Conservation (phyloP, 1,140 invertebrate genomes). For the Antheraea pernyi region DNA sequence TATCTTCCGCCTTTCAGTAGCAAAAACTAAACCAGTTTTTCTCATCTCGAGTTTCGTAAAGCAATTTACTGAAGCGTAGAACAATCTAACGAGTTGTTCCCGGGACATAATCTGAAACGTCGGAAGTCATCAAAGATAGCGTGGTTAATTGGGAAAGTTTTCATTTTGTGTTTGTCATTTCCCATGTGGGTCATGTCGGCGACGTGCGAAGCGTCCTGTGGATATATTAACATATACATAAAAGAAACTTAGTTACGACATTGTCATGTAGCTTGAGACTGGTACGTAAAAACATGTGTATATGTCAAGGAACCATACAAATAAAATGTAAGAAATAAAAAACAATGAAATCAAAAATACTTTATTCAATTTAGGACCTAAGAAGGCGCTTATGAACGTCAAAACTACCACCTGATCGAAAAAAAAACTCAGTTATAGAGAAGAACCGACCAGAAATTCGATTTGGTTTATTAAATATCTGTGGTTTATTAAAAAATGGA, state of each 20-base stretch:
- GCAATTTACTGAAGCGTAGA: slow-evolving; percentile 19
- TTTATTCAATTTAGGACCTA: no score
- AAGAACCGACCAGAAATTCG: no score
- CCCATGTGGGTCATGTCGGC: slow-evolving; percentile 2
- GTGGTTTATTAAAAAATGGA: no score
- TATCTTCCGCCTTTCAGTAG: slow-evolving; percentile 22
- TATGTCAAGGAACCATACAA: no score
- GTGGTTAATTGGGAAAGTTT: slow-evolving; percentile 25
- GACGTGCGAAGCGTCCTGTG: not conserved
- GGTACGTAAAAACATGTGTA: no score
- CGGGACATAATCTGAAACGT: not conserved
- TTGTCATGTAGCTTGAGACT: no score
- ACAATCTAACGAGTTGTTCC: slow-evolving; percentile 18
- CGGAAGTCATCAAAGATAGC: slow-evolving; percentile 12
- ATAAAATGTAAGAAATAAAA: no score
- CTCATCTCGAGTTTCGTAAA: slow-evolving; percentile 21
- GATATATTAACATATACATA: not conserved
- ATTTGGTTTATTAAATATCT: no score
- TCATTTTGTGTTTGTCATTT: slow-evolving; percentile 5
- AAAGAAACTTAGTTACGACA: not conserved
- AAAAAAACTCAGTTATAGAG: no score
- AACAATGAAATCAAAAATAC: no score
- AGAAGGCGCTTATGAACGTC: no score
- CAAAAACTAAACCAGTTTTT: slow-evolving; percentile 30
- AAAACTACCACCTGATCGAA: no score